Evolutionary conservation across 2,888 invertebrate species (phyloP).

Genomic region (Suillia variegata): DNA sequence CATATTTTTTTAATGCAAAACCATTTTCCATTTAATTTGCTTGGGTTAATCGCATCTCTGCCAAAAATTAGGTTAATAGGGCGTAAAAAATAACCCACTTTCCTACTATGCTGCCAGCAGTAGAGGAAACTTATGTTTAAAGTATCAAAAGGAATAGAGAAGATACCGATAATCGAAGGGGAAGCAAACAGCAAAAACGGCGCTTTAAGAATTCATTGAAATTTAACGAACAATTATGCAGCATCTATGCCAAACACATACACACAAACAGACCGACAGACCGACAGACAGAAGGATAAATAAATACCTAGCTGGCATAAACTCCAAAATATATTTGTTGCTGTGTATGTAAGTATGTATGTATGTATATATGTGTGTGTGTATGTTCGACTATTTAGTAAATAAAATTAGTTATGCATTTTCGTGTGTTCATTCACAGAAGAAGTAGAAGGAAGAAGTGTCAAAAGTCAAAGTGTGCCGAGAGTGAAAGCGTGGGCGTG

Average conservation of each 20-base stretch:
- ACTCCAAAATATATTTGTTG: no score
- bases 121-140: no score
- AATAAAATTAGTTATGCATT: neutral
- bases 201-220: slow-evolving; percentile 42
- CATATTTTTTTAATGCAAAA: slow-evolving; percentile 22
- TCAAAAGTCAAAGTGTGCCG: no score
- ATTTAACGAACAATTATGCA: slow-evolving; percentile 28
- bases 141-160: no score
- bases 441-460: no score
- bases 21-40: slow-evolving; percentile 52
- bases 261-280: neutral
- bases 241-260: neutral
- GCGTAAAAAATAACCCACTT: slow-evolving; percentile 49
- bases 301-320: neutral
- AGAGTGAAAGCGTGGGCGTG: no score
- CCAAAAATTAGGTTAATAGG: slow-evolving; percentile 56
- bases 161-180: no score
- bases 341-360: no score
- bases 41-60: slow-evolving; percentile 40
- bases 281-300: neutral
- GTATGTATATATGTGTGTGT: no score
- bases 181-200: slow-evolving; percentile 34
- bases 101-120: no score
- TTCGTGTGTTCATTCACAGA: neutral
- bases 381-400: no score